These are phyloP conservation scores for Uria lomvia DNA, from an alignment of 2,113 vertebrate species.

Conservation along the genomic window DNA sequence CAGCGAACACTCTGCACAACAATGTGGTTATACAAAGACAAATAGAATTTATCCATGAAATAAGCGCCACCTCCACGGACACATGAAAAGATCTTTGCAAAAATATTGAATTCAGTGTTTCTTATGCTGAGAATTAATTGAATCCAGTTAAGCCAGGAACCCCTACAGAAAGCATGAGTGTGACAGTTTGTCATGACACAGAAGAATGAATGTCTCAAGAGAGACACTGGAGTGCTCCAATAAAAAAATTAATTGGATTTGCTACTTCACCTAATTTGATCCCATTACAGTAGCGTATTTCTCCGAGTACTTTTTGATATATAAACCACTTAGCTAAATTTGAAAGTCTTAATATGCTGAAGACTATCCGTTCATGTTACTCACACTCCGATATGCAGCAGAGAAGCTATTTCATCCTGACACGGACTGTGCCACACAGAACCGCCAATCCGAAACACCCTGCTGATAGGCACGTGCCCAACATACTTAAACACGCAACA, in stretches of 20 bases:
- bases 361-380: background rate
- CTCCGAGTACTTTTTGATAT: background rate
- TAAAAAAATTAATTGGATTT: constrained; percentile 3
- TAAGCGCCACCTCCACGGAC: background rate
- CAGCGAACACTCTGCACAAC: background rate
- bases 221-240: background rate
- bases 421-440: background rate
- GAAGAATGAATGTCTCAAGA: background rate
- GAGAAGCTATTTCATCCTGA: background rate
- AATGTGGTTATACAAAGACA: background rate
- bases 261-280: constrained; percentile 31
- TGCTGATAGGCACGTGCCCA: background rate
- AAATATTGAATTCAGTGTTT: background rate
- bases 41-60: background rate
- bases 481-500: background rate
- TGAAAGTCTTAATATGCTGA: background rate
- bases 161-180: background rate
- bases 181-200: background rate
- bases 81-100: background rate
- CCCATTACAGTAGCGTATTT: background rate
- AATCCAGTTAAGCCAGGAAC: background rate
- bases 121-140: background rate
- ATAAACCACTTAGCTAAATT: constrained; percentile 16
- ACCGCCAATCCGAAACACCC: background rate
- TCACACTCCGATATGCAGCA: background rate